Conservation (phyloP, 2,888 invertebrate genomes). For the Hypsopygia costalis region DNA sequence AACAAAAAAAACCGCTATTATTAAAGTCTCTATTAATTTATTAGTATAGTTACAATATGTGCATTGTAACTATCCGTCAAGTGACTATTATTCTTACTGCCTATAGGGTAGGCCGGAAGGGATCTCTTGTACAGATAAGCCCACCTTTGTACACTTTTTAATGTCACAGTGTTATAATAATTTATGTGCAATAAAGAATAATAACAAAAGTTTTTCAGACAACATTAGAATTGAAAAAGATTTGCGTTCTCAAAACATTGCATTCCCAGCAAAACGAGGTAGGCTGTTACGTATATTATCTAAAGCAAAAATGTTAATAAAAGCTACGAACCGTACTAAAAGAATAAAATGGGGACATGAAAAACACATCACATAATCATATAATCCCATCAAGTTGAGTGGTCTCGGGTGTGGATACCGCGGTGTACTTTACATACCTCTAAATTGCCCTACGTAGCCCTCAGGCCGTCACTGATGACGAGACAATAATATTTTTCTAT, state of each 20-base stretch:
- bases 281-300: conserved; percentile 21
- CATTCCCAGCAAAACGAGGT: conserved; percentile 14
- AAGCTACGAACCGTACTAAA: conserved; percentile 42
- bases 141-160: too few relatives aligned
- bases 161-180: too few relatives aligned
- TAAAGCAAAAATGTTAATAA: conserved; percentile 34
- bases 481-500: conserved; percentile 15
- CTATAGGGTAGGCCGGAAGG: too few relatives aligned
- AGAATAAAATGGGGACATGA: conserved; percentile 56
- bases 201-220: not conserved
- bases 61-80: too few relatives aligned
- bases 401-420: conserved; percentile 27
- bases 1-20: too few relatives aligned
- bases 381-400: conserved; percentile 57
- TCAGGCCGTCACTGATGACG: conserved; percentile 10
- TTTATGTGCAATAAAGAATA: too few relatives aligned
- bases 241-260: conserved; percentile 4
- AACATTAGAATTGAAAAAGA: not conserved
- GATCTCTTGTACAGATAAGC: too few relatives aligned
- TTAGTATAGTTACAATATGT: too few relatives aligned
- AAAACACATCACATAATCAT: conserved; percentile 61
- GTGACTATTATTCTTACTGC: too few relatives aligned
- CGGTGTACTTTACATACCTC: conserved; percentile 34
- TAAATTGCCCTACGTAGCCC: conserved; percentile 28
- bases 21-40: too few relatives aligned